Evolutionary conservation across 1,140 invertebrate genomes (phyloP), one percentile per base, ranked within the genome.

Genomic region (Dryas iulia): DNA sequence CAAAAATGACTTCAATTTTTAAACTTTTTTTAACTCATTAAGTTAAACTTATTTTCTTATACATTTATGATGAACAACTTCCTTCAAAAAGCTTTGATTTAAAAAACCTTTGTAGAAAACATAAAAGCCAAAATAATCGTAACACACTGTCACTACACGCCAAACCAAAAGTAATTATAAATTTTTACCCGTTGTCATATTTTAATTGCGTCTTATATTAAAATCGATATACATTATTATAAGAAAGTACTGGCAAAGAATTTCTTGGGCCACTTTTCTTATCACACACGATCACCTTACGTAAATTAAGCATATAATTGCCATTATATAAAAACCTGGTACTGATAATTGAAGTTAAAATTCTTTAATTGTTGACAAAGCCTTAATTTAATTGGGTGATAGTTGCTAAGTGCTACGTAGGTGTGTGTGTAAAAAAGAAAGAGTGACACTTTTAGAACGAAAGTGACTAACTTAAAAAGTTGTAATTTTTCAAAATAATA

Each of bases 211-310:
- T 47, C 21, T 47, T 21, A 47, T 47, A 18, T 47, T 8, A 47
- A 47, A 47, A 47, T 47, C 14, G 39, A 47, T 47, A 8, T 47
- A 18, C 18, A 18, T 47, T 11, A 10, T 39, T 60, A 64, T 53
- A 52, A 56, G 62, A 64, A 64, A 64, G 62, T 56, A 52, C 26
- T 24, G n/a, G 39, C 28, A 14, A 59, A 31, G 59, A 61, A 61
- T 39, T 35, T 52, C 39, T 52, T 62, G 59, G 25, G 24, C 62
- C 57, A 52, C 25, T 12, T 31, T 47, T 47, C 54, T 72, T 71
- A 69, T 66, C 77, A 60, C 68, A 66, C 69, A 65, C 69, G 63
- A 71, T 66, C 69, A 33, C 18, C 53, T 71, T 71, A 66, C 69
- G 69, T 71, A 66, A 71, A 71, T 69, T 69, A 56, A 35, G 26